These are phyloP conservation scores for Rhabdornis inornatus DNA, from an alignment of 2,113 vertebrate species.

Conservation along the genomic window DNA sequence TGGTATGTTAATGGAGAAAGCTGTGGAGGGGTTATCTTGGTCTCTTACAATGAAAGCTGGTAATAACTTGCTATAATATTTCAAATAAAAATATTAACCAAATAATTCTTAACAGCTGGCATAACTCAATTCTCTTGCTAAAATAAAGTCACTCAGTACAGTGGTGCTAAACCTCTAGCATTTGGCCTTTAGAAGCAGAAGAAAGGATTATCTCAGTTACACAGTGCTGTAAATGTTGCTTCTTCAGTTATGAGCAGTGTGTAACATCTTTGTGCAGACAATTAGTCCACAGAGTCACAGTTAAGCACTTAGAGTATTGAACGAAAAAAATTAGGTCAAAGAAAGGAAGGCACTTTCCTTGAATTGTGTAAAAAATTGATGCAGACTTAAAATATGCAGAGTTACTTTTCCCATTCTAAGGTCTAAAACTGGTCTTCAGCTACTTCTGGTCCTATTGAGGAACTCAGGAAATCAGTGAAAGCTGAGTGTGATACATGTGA, in stretches of 20 bases:
- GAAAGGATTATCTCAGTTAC: neutral
- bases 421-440: neutral
- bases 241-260: neutral
- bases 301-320: neutral
- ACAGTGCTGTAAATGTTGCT: neutral
- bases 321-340: neutral
- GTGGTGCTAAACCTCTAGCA: neutral
- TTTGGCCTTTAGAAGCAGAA: neutral
- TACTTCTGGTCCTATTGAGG: neutral
- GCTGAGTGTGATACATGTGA: neutral
- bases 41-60: neutral
- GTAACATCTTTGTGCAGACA: neutral
- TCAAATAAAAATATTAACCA: neutral
- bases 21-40: neutral
- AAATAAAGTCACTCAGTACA: neutral
- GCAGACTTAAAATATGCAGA: neutral
- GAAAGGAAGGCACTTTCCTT: neutral
- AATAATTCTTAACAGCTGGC: neutral
- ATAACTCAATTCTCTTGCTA: neutral
- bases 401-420: neutral
- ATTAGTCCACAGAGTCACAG: neutral
- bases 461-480: neutral
- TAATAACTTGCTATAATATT: neutral
- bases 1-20: neutral
- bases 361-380: neutral